Conservation (phyloP, 2,888 invertebrate species). For the Hydrotaea cyrtoneurina region DNA sequence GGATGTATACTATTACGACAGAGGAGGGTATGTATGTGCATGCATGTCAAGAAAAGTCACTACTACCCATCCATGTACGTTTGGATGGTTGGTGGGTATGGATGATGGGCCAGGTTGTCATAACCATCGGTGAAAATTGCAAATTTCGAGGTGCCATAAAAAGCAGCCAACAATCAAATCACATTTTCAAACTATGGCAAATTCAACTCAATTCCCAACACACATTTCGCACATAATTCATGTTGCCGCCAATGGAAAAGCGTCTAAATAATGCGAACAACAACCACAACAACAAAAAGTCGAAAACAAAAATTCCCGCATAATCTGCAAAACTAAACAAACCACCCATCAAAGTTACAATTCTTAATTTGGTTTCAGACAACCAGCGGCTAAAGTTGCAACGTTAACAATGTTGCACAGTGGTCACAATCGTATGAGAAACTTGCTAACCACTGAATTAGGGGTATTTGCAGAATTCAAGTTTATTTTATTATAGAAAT, state of each 20-base stretch:
- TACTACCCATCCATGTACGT: not conserved
- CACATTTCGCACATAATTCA: conserved; percentile 55
- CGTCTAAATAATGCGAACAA: not conserved
- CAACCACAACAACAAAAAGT: not conserved
- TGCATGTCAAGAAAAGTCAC: too few relatives aligned
- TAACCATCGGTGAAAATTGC: conserved; percentile 27
- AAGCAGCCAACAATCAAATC: conserved; percentile 46
- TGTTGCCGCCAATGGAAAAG: not conserved
- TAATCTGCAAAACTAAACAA: conserved; percentile 35
- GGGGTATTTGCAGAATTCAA: too few relatives aligned
- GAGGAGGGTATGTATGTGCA: too few relatives aligned
- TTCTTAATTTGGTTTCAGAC: conserved; percentile 54
- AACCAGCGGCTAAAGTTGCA: conserved; percentile 16
- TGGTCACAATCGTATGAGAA: too few relatives aligned
- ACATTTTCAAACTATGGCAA: conserved; percentile 39
- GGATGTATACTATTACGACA: too few relatives aligned
- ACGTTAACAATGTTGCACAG: conserved; percentile 1
- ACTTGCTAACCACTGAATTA: too few relatives aligned
- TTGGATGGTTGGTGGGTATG: too few relatives aligned
- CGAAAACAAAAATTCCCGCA: conserved; percentile 44
- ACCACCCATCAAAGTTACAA: conserved; percentile 32
- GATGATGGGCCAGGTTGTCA: not conserved
- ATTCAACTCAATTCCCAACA: conserved; percentile 56
- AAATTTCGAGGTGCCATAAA: conserved; percentile 14
- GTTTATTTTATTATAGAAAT: too few relatives aligned